These are phyloP conservation scores for Agrotis exclamationis DNA, from an alignment of 2,888 invertebrate genomes.

Conservation along the genomic window DNA sequence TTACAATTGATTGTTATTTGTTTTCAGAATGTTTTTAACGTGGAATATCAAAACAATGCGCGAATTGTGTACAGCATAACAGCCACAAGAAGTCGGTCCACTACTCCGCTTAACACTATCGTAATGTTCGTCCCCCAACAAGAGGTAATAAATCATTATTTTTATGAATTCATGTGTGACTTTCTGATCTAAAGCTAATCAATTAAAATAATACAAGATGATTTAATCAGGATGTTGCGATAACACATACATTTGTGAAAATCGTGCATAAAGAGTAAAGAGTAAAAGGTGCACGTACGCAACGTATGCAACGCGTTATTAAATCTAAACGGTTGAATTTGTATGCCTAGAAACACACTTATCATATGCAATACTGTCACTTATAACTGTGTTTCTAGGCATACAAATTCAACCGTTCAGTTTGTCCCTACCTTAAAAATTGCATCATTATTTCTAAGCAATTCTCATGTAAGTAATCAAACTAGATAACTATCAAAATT, in stretches of 20 bases:
- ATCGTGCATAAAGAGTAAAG: not conserved
- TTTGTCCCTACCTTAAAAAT: no score
- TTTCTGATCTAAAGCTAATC: not conserved
- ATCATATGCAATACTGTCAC: no score
- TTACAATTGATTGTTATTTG: constrained; percentile 55
- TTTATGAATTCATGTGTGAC: not conserved
- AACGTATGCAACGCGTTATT: no score
- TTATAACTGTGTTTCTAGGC: no score
- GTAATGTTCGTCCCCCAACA: constrained; percentile 99
- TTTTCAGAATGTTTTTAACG: constrained; percentile 85
- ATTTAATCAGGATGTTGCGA: not conserved
- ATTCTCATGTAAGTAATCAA: not conserved
- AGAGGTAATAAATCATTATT: constrained; percentile 92
- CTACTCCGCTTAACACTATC: constrained; percentile 97
- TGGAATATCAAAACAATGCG: constrained; percentile 85
- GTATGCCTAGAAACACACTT: no score
- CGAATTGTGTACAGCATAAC: constrained; percentile 81
- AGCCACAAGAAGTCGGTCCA: constrained; percentile 85
- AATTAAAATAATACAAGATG: not conserved
- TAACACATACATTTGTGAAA: not conserved
- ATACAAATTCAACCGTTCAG: no score
- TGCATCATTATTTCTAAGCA: not conserved
- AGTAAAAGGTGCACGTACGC: no score
- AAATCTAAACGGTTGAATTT: no score
- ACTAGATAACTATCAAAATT: constrained; percentile 47